phyloP scores from a whole-genome alignment of 2,797 vertebrate genomes.

The Argentina silus region DNA sequence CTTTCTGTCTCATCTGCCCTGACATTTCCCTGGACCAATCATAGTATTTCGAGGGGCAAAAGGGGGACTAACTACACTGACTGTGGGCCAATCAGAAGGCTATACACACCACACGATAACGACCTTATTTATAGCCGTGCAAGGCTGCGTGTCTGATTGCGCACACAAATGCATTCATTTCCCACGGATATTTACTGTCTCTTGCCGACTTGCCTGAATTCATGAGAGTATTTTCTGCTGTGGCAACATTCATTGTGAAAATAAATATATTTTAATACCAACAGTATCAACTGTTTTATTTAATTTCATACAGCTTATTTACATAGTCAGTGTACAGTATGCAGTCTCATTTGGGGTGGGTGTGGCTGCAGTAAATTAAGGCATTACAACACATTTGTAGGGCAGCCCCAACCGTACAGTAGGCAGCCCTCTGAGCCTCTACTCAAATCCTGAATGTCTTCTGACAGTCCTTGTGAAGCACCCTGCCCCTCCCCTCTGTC shows the following conservation, averaged over 20 bases:
- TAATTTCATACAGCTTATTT: neutral
- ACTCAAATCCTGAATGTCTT: slow-evolving; percentile 12
- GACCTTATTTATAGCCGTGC: slow-evolving; percentile 62
- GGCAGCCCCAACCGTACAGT: neutral
- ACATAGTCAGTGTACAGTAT: neutral
- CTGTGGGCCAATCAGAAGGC: slow-evolving; percentile 43
- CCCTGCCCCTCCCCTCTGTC: slow-evolving; percentile 11
- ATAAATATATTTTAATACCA: neutral
- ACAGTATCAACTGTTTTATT: neutral
- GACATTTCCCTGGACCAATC: slow-evolving; percentile 8
- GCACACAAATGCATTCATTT: neutral
- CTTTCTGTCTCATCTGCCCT: neutral
- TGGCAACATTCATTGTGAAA: neutral
- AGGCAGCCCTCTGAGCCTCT: neutral
- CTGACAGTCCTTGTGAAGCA: neutral
- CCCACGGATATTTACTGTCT: neutral
- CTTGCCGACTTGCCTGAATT: too few species aligned
- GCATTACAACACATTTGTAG: neutral
- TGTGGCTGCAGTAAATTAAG: neutral
- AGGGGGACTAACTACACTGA: neutral
- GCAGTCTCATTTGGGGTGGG: neutral
- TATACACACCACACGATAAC: slow-evolving; percentile 17
- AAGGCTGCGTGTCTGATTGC: neutral
- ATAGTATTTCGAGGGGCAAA: neutral
- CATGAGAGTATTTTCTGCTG: too few species aligned